Conservation (phyloP, 2,113 vertebrate genomes). For the Lepus americanus region DNA sequence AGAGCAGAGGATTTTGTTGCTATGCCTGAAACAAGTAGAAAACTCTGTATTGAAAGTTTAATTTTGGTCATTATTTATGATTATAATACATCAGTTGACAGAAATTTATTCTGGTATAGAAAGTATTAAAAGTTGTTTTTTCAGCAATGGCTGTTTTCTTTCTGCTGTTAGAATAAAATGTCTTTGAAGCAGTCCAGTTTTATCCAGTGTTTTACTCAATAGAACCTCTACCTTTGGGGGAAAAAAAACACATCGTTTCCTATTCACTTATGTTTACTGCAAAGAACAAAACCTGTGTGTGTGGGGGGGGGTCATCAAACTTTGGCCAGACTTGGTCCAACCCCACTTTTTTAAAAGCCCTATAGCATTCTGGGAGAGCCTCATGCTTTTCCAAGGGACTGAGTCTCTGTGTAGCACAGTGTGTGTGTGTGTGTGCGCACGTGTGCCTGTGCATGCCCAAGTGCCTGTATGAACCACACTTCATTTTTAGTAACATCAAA, state of each 20-base stretch:
- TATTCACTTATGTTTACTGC: slow-evolving; percentile 84
- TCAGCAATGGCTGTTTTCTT: slow-evolving; percentile 93
- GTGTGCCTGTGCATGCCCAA: neutral
- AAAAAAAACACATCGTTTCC: slow-evolving; percentile 82
- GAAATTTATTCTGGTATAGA: slow-evolving; percentile 94
- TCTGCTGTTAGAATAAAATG: slow-evolving; percentile 93
- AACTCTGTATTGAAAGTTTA: slow-evolving; percentile 96
- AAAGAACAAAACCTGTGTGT: slow-evolving; percentile 77
- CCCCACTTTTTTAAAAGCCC: neutral
- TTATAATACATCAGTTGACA: slow-evolving; percentile 93
- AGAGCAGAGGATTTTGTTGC: slow-evolving; percentile 94
- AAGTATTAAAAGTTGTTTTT: slow-evolving; percentile 93
- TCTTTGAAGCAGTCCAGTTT: slow-evolving; percentile 94
- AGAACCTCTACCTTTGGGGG: slow-evolving; percentile 94
- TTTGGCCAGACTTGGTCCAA: slow-evolving; percentile 75
- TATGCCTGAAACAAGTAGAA: slow-evolving; percentile 93
- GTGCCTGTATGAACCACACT: slow-evolving; percentile 47
- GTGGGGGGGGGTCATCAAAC: slow-evolving; percentile 63
- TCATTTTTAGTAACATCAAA: slow-evolving; percentile 79
- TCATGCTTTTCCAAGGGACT: slow-evolving; percentile 70
- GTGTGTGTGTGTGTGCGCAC: rapidly evolving
- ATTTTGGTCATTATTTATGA: slow-evolving; percentile 97
- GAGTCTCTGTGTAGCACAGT: neutral
- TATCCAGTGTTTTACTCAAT: slow-evolving; percentile 94
- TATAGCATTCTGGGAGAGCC: neutral